These are phyloP conservation scores for Calliphora vicina DNA, from an alignment of 1,140 invertebrate species.

Conservation along the genomic window DNA sequence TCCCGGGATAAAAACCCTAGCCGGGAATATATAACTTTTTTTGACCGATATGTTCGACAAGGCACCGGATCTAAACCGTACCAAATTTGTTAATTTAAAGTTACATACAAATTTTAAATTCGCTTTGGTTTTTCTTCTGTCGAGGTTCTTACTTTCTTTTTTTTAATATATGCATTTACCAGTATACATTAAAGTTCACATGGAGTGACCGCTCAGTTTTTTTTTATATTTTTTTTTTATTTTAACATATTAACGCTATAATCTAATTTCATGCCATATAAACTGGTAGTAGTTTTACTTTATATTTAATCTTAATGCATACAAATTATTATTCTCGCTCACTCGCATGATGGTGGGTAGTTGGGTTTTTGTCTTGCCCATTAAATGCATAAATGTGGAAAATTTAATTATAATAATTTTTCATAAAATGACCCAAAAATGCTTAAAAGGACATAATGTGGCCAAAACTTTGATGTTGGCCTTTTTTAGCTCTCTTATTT, in stretches of 20 bases:
- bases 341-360: neutral
- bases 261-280: neutral
- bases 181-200: no score
- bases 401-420: slow-evolving; percentile 18
- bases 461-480: neutral
- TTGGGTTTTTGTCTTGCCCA: neutral
- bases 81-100: no score
- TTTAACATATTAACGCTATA: neutral
- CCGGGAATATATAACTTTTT: no score
- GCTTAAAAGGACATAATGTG: neutral
- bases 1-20: no score
- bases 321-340: neutral
- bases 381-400: neutral
- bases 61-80: no score
- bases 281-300: neutral
- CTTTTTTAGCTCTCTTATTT: neutral
- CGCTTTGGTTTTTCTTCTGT: no score
- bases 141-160: no score
- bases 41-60: no score
- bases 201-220: no score
- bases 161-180: no score
- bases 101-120: no score
- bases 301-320: neutral
- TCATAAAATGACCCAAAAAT: slow-evolving; percentile 6
- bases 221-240: neutral